phyloP scores from a whole-genome alignment of 1,140 invertebrate species.

The Hycleus cichorii region DNA sequence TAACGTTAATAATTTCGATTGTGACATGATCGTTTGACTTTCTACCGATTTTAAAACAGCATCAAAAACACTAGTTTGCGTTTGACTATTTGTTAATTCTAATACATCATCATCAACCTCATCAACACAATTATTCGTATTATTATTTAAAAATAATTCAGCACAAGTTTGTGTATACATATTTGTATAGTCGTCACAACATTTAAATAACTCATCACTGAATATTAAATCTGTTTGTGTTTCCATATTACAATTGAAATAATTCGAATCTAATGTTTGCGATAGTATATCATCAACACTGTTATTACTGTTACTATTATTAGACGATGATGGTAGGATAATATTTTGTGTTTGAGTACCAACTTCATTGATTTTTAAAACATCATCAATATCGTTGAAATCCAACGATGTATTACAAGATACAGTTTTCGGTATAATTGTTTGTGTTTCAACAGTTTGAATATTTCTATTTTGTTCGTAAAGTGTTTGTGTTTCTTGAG shows the following conservation, averaged over 20 bases:
- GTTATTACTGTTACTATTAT: constrained; percentile 28
- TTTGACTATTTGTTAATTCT: constrained; percentile 45
- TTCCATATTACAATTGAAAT: constrained; percentile 49
- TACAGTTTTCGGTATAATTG: constrained; percentile 24
- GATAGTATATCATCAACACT: constrained; percentile 29
- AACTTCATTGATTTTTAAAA: constrained; percentile 13
- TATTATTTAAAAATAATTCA: constrained; percentile 46
- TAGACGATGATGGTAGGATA: constrained; percentile 19
- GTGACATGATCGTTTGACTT: constrained; percentile 36
- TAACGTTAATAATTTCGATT: constrained; percentile 13
- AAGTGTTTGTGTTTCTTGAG: constrained; percentile 46
- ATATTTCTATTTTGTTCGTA: constrained; percentile 24
- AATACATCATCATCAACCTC: not conserved
- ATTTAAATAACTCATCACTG: constrained; percentile 32
- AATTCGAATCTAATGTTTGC: constrained; percentile 35
- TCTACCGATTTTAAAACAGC: constrained; percentile 36
- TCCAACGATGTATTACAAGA: constrained; percentile 36
- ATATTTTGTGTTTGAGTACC: constrained; percentile 28
- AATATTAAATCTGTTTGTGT: constrained; percentile 50
- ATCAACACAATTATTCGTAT: constrained; percentile 41
- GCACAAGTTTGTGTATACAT: constrained; percentile 56
- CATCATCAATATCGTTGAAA: constrained; percentile 25
- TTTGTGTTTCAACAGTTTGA: constrained; percentile 31
- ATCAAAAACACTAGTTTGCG: constrained; percentile 45
- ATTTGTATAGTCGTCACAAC: constrained; percentile 43